Base-by-base conservation (phyloP, 92 coral and sea anemone species). In the Palythoa heliodiscus region DNA sequence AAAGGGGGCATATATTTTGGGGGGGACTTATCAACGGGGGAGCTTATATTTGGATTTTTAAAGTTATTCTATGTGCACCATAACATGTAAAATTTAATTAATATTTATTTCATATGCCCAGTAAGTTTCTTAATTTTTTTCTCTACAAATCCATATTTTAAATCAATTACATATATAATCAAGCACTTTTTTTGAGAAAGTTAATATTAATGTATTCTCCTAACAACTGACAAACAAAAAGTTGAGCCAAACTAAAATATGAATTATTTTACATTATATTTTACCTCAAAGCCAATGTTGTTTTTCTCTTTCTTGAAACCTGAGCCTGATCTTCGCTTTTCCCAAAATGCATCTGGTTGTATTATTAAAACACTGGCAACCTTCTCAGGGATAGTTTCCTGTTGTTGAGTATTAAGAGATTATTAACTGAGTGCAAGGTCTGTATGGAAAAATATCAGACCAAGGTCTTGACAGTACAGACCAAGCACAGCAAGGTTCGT, bases 281-380 rank as follows among this genome's bases (percentile, higher is more conserved):
- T 64, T 82, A 95, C 98, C 91, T 95, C 94, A 92, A 90, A 95
- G 55, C 92, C 93, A 50, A 83, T 85, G 47, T 86, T 88, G 23
- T 95, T 88, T 78, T 89, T 93, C 71, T 95, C 95, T 80, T 91
- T 88, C 88, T 91, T 97, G 73, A 92, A 86, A 40, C 95, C 95
- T 75, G 97, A 90, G 67, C 98, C 99, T 23, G 98, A 94, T 77
- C 93, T 93, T 14, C 99, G 75, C 82, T 93, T 91, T 89, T 97
- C 99, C 99, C 99, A 97, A 83, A 97, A 97, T 68, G 99, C 98
- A 93, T 97, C 99, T 66, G 99, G 99, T 71, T 93, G 95, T 73
- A 97, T 89, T 76, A 97, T 91, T 80, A 93, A 88, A 22, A 97
- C 95, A 57, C 89, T 87, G 86, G 88, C 93, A 38, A 97, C 93